phyloP scores from a whole-genome alignment of 2,113 vertebrate species.

The Pionites leucogaster region DNA sequence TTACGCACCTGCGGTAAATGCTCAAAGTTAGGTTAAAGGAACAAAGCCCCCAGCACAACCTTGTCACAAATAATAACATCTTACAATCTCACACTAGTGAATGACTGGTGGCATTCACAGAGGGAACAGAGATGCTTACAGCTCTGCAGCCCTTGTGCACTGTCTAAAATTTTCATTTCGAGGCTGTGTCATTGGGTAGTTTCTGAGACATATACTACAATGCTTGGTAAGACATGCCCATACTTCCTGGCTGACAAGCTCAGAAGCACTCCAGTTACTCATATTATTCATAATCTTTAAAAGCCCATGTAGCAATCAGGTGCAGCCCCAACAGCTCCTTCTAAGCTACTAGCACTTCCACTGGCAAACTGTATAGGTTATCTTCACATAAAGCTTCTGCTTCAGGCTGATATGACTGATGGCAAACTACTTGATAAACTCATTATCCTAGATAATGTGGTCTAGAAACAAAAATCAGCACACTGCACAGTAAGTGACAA shows the following conservation, averaged over 20 bases:
- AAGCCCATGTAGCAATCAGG: not conserved
- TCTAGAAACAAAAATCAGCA: not conserved
- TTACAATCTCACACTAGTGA: not conserved
- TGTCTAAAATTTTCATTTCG: not conserved
- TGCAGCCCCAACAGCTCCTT: not conserved
- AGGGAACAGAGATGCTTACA: not conserved
- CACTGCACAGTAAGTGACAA: not conserved
- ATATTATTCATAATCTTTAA: not conserved
- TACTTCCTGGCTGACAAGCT: not conserved
- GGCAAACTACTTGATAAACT: not conserved
- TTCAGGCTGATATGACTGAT: not conserved
- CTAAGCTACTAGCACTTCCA: not conserved
- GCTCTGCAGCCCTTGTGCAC: not conserved
- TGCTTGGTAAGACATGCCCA: not conserved
- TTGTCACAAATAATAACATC: slow-evolving; percentile 1
- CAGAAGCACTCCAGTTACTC: not conserved
- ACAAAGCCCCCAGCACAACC: not conserved
- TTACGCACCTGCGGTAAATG: slow-evolving; percentile 3
- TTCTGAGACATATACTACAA: not conserved
- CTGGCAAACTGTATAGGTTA: not conserved
- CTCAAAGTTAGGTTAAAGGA: slow-evolving; percentile 1
- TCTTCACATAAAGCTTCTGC: not conserved
- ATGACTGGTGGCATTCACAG: not conserved
- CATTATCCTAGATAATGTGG: not conserved
- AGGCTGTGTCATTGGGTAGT: not conserved